phyloP scores from a whole-genome alignment of 2,113 vertebrate genomes.

The Phaethornis superciliosus region DNA sequence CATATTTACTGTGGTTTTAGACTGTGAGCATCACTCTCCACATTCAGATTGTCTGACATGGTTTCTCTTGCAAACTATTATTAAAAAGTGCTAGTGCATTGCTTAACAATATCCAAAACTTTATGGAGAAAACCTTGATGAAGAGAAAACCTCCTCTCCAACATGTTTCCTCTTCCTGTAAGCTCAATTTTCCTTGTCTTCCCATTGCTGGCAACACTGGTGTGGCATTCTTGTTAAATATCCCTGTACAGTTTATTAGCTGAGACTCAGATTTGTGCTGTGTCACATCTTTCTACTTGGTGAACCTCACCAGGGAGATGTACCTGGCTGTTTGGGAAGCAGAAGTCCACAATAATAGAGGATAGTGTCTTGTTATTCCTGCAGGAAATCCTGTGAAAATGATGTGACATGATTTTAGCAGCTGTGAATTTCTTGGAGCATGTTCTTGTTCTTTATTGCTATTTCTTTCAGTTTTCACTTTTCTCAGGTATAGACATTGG shows the following conservation, averaged over 20 bases:
- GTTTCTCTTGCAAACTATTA: neutral
- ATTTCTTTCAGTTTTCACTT: neutral
- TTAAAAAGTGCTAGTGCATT: neutral
- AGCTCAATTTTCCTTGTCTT: neutral
- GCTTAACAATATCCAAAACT: neutral
- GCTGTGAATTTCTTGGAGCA: neutral
- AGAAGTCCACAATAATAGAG: neutral
- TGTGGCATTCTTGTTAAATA: neutral
- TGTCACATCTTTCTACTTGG: neutral
- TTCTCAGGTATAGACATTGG: neutral
- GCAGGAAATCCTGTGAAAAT: neutral
- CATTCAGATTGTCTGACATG: neutral
- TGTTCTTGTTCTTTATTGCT: neutral
- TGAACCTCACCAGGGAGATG: neutral
- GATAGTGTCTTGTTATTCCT: neutral
- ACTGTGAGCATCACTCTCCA: neutral
- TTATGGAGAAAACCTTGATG: neutral
- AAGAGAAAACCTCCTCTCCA: neutral
- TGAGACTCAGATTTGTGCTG: neutral
- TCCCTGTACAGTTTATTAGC: neutral
- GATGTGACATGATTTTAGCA: neutral
- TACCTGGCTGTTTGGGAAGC: neutral
- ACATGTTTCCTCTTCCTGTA: neutral
- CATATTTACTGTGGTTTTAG: neutral
- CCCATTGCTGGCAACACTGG: neutral